These are phyloP conservation scores for Brachyrhaphis roseni DNA, from an alignment of 2,797 vertebrate species.

Conservation along the genomic window DNA sequence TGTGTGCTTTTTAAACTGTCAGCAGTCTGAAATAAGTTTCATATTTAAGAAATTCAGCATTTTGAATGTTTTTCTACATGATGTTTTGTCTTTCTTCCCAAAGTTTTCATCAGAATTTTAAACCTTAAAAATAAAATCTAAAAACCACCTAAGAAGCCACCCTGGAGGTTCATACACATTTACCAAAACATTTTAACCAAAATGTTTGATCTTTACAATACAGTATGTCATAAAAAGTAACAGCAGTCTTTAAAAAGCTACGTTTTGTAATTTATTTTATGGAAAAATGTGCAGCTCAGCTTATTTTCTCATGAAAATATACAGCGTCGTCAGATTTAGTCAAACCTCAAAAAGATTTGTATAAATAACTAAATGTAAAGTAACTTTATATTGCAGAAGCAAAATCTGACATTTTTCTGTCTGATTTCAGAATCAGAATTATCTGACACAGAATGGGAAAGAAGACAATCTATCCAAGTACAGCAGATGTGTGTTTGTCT, in stretches of 20 bases:
- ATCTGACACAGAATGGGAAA: not conserved
- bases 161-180: conserved; percentile 15
- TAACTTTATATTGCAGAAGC: not conserved
- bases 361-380: not conserved
- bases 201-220: not conserved
- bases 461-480: not conserved
- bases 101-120: conserved; percentile 21
- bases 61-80: conserved; percentile 65
- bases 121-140: not conserved
- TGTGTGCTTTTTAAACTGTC: conserved; percentile 46
- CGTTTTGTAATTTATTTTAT: not conserved
- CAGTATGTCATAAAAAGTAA: not conserved
- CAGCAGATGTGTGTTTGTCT: not conserved
- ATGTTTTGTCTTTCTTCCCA: conserved; percentile 33
- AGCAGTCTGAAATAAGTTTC: conserved; percentile 40
- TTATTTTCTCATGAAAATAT: not conserved
- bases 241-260: not conserved
- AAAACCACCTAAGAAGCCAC: not conserved
- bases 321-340: not conserved
- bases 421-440: not conserved
- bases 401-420: not conserved
- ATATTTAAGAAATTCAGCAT: conserved; percentile 50
- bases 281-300: not conserved
- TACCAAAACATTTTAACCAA: not conserved
- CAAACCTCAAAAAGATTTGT: not conserved